Base-by-base conservation (phyloP, 2,113 vertebrate species). In the Zosterops japonicus region DNA sequence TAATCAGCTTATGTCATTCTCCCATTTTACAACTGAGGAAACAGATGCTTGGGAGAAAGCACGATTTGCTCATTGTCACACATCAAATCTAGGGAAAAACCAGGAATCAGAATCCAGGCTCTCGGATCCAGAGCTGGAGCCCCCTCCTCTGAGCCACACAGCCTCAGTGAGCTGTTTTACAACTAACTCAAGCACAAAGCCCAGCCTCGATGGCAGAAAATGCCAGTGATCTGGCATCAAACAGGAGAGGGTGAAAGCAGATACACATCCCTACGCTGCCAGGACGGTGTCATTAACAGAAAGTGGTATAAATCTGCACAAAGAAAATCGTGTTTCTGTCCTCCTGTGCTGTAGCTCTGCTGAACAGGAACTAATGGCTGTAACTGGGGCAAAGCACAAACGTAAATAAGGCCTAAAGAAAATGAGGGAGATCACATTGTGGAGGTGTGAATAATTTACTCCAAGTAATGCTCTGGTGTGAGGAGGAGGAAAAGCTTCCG, bases 31-130 rank as follows among this genome's bases (percentile, higher is more conserved):
- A 96, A 94, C 86, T 89, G 94, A 94, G 95, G 89, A 96, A 97
- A 94, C 91, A 95, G 96, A 97, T 94, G 95, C 96, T 87, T 86
- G 89, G 91, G 94, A 96, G 95, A 95, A 94, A 94, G 86, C 94
- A 90, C 2, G 19, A 89, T 50, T 94, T 89, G 83, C 83, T 90
- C 91, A 93, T 74, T 94, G 89, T 95, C 89, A 83, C 95, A 95
- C 59, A 93, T 42, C 80, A 93, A 93, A 97, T 86, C 89, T 89
- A 89, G 96, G 94, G 83, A 94, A 97, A 96, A 97, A 90, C 71
- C 94, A 92, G 95, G 96, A 93, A 64, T 86, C 49, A 80, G 85
- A 93, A 91, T 90, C 83, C 90, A 95, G 94, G 74, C 74, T 75
- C 57, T 85, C 2, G 67, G 88, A 93, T 72, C 47, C 86, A 74